These are phyloP conservation scores for Greenwoodochromis staneri DNA, from an alignment of 2,113 vertebrate genomes.

Conservation along the genomic window DNA sequence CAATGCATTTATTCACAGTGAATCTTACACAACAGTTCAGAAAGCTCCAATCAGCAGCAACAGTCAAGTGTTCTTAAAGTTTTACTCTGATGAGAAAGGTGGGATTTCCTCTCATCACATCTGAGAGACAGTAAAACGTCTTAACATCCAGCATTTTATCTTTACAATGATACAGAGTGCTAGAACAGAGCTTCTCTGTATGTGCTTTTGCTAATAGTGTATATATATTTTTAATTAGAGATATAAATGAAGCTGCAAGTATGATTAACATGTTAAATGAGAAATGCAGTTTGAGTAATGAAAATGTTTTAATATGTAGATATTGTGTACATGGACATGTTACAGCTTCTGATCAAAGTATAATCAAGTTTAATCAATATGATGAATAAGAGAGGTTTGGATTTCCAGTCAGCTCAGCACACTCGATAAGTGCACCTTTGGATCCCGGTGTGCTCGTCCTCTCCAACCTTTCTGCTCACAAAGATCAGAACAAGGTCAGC, in stretches of 20 bases:
- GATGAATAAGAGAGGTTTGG: neutral
- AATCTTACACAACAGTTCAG: neutral
- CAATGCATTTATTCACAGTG: neutral
- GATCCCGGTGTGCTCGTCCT: neutral
- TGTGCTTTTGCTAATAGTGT: neutral
- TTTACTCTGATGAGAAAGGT: neutral
- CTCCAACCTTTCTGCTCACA: neutral
- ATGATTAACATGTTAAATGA: neutral
- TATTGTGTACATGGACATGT: rapidly evolving
- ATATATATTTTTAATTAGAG: rapidly evolving
- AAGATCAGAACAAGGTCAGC: neutral
- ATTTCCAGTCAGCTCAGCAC: neutral
- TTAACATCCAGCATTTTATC: neutral
- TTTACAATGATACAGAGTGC: rapidly evolving
- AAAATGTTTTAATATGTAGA: neutral
- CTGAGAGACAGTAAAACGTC: rapidly evolving
- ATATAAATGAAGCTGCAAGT: neutral
- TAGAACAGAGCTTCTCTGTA: rapidly evolving
- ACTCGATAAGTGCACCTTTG: neutral
- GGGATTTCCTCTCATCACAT: neutral
- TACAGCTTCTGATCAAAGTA: neutral
- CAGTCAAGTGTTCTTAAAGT: neutral
- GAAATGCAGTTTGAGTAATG: neutral
- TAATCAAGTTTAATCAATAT: neutral
- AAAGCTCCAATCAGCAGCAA: neutral